These are phyloP conservation scores for Pangasius larnaudii DNA, from an alignment of 2,797 vertebrate species.

Conservation along the genomic window DNA sequence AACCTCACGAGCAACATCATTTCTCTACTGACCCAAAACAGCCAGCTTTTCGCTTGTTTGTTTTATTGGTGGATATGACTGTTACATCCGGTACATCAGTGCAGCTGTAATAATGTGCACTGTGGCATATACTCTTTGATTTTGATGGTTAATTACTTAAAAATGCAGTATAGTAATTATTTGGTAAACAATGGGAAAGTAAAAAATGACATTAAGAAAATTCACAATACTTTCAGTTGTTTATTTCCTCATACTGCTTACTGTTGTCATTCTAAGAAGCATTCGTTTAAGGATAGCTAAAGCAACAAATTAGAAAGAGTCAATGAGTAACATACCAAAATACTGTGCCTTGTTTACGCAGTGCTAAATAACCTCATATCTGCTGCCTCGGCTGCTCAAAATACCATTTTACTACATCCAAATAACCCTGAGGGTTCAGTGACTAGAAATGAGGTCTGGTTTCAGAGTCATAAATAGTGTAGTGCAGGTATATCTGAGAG, in stretches of 20 bases:
- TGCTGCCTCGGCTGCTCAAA: background rate
- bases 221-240: background rate
- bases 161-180: background rate
- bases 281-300: background rate
- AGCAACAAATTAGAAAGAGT: background rate
- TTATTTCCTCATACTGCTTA: background rate
- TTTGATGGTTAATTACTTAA: background rate
- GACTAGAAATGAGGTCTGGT: background rate
- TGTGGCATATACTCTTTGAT: background rate
- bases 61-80: background rate
- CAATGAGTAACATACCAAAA: background rate
- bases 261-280: background rate
- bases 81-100: background rate
- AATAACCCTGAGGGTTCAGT: conserved; percentile 11
- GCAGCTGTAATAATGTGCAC: background rate
- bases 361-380: conserved; percentile 24
- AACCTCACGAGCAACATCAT: background rate
- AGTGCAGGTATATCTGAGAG: conserved; percentile 32
- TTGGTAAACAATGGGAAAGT: background rate
- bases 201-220: too few species aligned
- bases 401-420: conserved; percentile 28
- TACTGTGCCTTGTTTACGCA: background rate
- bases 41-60: background rate
- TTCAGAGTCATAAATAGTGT: conserved; percentile 39
- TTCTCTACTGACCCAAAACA: background rate